A percentile compares a stretch with the other conserved stretches of the same genome.
Conservation (phyloP, 1,140 invertebrate genomes). For the Microvelia longipes region DNA sequence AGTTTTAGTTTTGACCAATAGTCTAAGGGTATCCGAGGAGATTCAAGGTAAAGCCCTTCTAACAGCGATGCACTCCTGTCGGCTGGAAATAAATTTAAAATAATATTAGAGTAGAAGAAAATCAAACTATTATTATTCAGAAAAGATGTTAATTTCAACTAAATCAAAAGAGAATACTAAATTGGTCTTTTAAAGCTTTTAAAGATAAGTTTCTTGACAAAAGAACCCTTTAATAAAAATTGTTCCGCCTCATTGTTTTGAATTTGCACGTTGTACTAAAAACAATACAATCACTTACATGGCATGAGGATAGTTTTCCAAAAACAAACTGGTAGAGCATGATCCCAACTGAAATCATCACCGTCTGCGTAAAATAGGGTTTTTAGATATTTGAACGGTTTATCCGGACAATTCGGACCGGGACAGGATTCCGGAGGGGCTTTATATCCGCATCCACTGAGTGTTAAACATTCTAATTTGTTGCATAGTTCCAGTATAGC, state of each 20-base stretch:
- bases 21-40: slow-evolving; percentile 19
- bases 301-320: slow-evolving; percentile 20
- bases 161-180: too few relatives aligned
- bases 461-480: slow-evolving; percentile 20
- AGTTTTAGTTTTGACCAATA: slow-evolving; percentile 3
- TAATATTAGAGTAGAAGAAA: too few relatives aligned
- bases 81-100: too few relatives aligned
- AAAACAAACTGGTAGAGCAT: slow-evolving; percentile 24
- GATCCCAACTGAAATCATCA: slow-evolving; percentile 27
- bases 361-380: slow-evolving; percentile 26
- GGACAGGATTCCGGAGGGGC: slow-evolving; percentile 17
- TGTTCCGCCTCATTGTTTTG: too few relatives aligned
- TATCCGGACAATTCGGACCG: neutral
- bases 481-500: slow-evolving; percentile 19
- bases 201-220: too few relatives aligned
- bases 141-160: too few relatives aligned
- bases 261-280: too few relatives aligned
- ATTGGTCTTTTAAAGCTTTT: too few relatives aligned
- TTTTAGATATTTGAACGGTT: slow-evolving; percentile 8
- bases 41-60: slow-evolving; percentile 23
- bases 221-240: too few relatives aligned
- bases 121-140: too few relatives aligned
- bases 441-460: slow-evolving; percentile 24
- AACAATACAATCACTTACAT: slow-evolving; percentile 14
- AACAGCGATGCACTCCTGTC: slow-evolving; percentile 15